Base-by-base conservation (phyloP, 2,113 vertebrate genomes). In the Sinocyclocheilus rhinocerous region DNA sequence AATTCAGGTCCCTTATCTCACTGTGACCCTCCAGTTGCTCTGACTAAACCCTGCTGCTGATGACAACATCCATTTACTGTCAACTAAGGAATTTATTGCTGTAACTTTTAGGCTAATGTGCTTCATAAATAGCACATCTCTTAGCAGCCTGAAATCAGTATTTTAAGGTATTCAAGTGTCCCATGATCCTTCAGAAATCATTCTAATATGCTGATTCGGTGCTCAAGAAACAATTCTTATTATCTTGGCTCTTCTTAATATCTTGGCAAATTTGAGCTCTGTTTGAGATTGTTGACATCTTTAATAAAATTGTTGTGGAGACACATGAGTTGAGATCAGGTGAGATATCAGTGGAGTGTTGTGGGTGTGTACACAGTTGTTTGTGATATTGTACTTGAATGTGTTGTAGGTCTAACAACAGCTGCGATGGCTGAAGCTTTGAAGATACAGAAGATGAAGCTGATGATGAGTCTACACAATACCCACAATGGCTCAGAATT, bases 361-460 rank as follows among this genome's bases (percentile, higher is more conserved):
- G 12, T 12, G 45, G 2, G 10, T 36, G 4, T 36, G 36, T 12
- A 48, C 45, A 12, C 45, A 48, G 45, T 48, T 48, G 45, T 48
- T 48, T 48, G 45, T 12, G 45, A 12, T 48, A 48, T 48, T 48
- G 50, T 79, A 5, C 55, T 50, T 69, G 33, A 45, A 10, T 93
- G 12, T 29, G 88, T 91, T 81, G 42, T 90, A 96, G 95, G 95
- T 76, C 89, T 96, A 87, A 96, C 95, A 83, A 95, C 95, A 0
- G 95, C 94, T 86, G 95, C 95, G 29, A 96, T 96, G 95, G 95
- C 95, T 72, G 95, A 96, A 84, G 95, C 95, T 0, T 95, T 97
- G 95, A 96, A 96, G 84, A 89, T 96, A 4, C 95, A 96, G 93
- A 96, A 96, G 39, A 95, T 96, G 94, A 96, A 96, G 67, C 92